phyloP scores from a whole-genome alignment of 2,888 invertebrate genomes.

The Ornithoptera alexandrae region DNA sequence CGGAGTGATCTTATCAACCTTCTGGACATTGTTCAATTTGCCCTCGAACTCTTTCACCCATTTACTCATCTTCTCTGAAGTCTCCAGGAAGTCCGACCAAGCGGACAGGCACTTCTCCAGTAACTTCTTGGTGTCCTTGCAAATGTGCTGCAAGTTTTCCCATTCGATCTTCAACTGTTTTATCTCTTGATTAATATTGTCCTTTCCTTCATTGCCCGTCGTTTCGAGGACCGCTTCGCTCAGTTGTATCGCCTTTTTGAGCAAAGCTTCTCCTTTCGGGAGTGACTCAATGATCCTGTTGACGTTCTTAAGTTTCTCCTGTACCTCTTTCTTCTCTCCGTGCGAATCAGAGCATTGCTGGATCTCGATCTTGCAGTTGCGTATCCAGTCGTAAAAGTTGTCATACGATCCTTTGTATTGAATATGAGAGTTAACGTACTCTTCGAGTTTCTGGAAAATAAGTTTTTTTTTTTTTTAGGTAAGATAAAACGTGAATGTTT shows the following conservation, averaged over 20 bases:
- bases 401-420: conserved; percentile 91
- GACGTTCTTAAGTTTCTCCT: conserved; percentile 87
- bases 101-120: conserved; percentile 87
- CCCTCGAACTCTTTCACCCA: conserved; percentile 87
- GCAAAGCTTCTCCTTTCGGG: conserved; percentile 85
- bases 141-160: conserved; percentile 88
- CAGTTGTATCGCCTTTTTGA: conserved; percentile 86
- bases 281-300: conserved; percentile 84
- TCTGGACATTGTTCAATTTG: conserved; percentile 82
- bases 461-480: not conserved
- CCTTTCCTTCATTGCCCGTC: conserved; percentile 91
- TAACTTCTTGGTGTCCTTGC: conserved; percentile 87
- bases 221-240: conserved; percentile 87
- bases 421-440: conserved; percentile 92
- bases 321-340: conserved; percentile 89
- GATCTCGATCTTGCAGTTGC: conserved; percentile 88
- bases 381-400: conserved; percentile 91
- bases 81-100: conserved; percentile 90
- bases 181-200: conserved; percentile 88
- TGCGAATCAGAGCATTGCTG: conserved; percentile 93
- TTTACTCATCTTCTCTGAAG: conserved; percentile 85
- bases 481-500: no score
- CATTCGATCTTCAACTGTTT: conserved; percentile 89
- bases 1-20: conserved; percentile 87
- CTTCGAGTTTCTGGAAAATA: conserved; percentile 83